A percentile compares a stretch with the other conserved stretches of the same genome.
These are phyloP conservation scores for Parthenolecanium corni DNA, from an alignment of 2,888 invertebrate species.

Conservation along the genomic window DNA sequence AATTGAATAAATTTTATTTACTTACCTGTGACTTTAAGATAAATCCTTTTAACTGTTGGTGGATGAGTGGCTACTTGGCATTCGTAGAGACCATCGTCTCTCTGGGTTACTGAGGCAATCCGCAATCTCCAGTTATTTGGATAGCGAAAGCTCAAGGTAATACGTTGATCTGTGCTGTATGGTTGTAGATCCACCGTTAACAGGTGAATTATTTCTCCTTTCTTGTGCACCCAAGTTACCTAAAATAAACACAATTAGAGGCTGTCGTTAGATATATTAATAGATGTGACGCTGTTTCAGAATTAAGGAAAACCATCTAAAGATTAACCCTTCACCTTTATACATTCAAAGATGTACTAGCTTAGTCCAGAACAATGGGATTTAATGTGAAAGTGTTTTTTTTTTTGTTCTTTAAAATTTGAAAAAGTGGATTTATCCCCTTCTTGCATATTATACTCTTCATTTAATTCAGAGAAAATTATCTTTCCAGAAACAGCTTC, in stretches of 20 bases:
- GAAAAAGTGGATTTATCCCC: too few relatives aligned
- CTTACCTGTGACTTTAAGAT: constrained; percentile 46
- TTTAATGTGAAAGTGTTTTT: neutral
- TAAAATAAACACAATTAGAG: constrained; percentile 37
- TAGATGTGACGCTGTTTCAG: too few relatives aligned
- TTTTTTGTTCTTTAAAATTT: too few relatives aligned
- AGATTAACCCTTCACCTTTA: too few relatives aligned
- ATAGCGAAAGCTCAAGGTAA: constrained; percentile 48
- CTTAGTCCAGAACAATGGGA: neutral
- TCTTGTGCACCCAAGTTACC: constrained; percentile 51
- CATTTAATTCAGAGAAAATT: too few relatives aligned
- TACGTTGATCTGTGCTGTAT: constrained; percentile 48
- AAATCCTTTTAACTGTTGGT: constrained; percentile 48
- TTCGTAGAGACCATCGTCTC: constrained; percentile 52
- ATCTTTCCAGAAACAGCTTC: too few relatives aligned
- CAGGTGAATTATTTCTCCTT: constrained; percentile 46
- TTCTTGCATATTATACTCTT: too few relatives aligned
- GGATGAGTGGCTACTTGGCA: constrained; percentile 55
- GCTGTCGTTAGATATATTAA: neutral
- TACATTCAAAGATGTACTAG: too few relatives aligned
- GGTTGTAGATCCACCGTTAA: constrained; percentile 47
- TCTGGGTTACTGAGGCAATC: constrained; percentile 47
- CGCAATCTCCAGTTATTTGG: constrained; percentile 53
- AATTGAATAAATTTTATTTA: constrained; percentile 33
- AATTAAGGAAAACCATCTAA: neutral